Evolutionary conservation across 2,888 invertebrate genomes (phyloP), one percentile per base, ranked within the genome.

Genomic region (Scaptomyza parva): DNA sequence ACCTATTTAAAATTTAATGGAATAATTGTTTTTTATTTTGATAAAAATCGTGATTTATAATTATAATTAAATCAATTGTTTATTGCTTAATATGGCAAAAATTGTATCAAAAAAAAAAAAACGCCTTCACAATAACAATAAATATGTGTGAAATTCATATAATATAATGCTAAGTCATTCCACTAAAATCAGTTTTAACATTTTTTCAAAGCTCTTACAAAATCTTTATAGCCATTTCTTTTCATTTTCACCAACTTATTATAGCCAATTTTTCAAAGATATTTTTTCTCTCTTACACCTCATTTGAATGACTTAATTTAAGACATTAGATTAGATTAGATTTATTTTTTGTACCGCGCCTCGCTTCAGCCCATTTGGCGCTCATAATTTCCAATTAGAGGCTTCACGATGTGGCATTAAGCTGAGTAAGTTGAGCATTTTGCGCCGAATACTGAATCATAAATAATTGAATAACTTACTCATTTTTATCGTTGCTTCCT

Each of bases 381-480:
- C 67, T 51, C 70, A 78, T 72, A 71, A 73, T 71, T 79, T 67
- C 63, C 78, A 85, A 87, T 87, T 85, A 85, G 70, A 9, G 3
- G 45, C 65, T 43, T 39, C 62, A 73, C 53, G 52, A 54, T 63
- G 71, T 54, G 50, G 53, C 62, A 77, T 70, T 64, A 66, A 67
- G 54, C 60, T 57, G 51, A 63, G 47, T 60, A 70, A 63, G 70
- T 59, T 39, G 61, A 43, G 47, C 55, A 62, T 70, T 75, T 71
- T 67, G 51, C 47, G 71, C 60, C 58, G 47, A n/a, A n/a, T 50
- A 61, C 64, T 52, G 52, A 50, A 69, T 70, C 65, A 86, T 76
- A 81, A 85, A 85, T 87, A 78, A 87, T 82, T 87, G 72, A 85
- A 85, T 75, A 82, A 75, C 67, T 82, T 72, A 68, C 71, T 84